Base-by-base conservation (phyloP, 2,113 vertebrate species). In the Orientallactaga bullata region DNA sequence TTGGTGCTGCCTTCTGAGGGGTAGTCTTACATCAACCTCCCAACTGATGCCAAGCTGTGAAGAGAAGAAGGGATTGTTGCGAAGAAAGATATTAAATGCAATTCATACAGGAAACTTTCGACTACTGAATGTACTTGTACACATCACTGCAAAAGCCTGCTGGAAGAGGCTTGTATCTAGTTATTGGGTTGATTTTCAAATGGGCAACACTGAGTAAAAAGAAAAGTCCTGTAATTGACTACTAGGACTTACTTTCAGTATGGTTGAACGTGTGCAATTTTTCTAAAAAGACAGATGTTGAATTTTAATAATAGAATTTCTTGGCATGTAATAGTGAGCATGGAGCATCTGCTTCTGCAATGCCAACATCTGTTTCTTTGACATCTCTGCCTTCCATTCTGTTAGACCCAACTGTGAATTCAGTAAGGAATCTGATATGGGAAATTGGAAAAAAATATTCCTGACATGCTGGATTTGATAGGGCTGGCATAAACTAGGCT, bases 231-330 rank as follows among this genome's bases (percentile, higher is more conserved):
- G 3, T 93, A 85, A 84, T 65, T 95, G 85, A 96, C 91, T 92
- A 85, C 26, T 65, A 90, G 71, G 16, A 47, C 55, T 92, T 78
- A 91, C 68, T 96, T 93, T 95, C n/a, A 96, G 95, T 24, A 55
- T 93, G 58, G 8, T 60, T 95, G 51, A 94, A 79, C 96, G 35
- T 90, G 0, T 83, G 5, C 65, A 92, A 72, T 60, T 63, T 74
- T 39, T 97, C 91, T 85, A 88, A 96, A 95, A 92, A 95, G 51
- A 83, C 93, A 85, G 88, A 93, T 80, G 21, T 88, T 89, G 28
- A 95, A 21, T 94, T 96, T 98, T 91, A 97, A 96, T 81, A 95
- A 82, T 93, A n/a, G 93, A 96, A 81, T 95, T 95, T 85, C 95
- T 92, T 95, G 72, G 95, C 87, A 86, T 88, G 78, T 96, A 95